Evolutionary conservation across 2,888 invertebrate species (phyloP), one percentile per base, ranked within the genome.

Genomic region (Tipula confusa): DNA sequence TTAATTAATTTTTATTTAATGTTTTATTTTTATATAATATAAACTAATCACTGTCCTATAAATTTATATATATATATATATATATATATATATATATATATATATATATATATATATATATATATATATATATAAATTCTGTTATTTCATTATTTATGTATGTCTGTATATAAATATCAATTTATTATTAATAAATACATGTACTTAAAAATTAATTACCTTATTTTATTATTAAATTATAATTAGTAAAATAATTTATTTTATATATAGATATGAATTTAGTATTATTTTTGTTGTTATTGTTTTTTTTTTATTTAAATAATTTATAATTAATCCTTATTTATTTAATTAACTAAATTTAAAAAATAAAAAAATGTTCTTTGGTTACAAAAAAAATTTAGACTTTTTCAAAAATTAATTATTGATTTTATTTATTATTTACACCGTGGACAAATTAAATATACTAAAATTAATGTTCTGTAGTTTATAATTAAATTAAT

Each of bases 41-140:
- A 64, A 64, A 64, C 64, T 64, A 64, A 64, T 64, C 64, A 64
- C 64, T 64, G 64, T 64, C 64, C 64, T 64, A 64, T 64, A 43
- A 43, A 38, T 64, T n/a, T n/a, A n/a, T n/a, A n/a, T n/a, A n/a
- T n/a, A n/a, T n/a, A n/a, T n/a, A n/a, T n/a, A n/a, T n/a, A n/a
- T n/a, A n/a, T n/a, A n/a, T n/a, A n/a, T n/a, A n/a, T n/a, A n/a
- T n/a, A n/a, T n/a, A n/a, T n/a, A n/a, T n/a, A n/a, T n/a, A n/a
- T n/a, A n/a, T n/a, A n/a, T n/a, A n/a, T n/a, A n/a, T n/a, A n/a
- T n/a, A n/a, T n/a, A n/a, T n/a, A n/a, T n/a, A n/a, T n/a, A n/a
- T n/a, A n/a, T n/a, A n/a, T n/a, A n/a, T n/a, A n/a, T n/a, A n/a
- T n/a, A 18, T 64, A 24, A 9, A 64, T 9, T 24, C 18, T 48